A percentile compares a stretch with the other conserved stretches of the same genome.
Conservation (phyloP, 2,113 vertebrate species). For the Morone chrysops region DNA sequence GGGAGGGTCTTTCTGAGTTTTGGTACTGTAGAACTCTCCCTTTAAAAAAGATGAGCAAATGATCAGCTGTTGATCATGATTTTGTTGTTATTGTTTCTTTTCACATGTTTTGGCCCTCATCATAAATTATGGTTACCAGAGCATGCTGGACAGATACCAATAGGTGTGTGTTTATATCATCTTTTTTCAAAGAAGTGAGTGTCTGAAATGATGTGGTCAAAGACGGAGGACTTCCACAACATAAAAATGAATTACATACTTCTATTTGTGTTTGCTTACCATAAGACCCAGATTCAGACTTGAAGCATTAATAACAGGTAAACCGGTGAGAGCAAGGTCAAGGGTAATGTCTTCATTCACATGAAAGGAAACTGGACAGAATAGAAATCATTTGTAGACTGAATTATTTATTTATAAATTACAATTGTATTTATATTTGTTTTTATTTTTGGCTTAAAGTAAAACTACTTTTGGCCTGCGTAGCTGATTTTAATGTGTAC, state of each 20-base stretch:
- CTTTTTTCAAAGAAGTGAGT: not conserved
- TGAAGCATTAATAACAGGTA: conserved; percentile 53
- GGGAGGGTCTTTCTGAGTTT: conserved; percentile 69
- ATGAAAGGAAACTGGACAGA: conserved; percentile 69
- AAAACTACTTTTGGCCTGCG: not conserved
- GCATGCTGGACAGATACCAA: not conserved
- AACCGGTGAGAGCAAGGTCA: conserved; percentile 73
- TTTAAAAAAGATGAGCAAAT: conserved; percentile 31
- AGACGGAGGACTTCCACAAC: not conserved
- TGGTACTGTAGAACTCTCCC: conserved; percentile 77
- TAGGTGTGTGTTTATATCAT: not conserved
- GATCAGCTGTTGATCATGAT: not conserved
- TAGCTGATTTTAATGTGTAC: not conserved
- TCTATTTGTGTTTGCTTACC: conserved; percentile 57
- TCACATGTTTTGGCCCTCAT: not conserved
- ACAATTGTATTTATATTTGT: not conserved
- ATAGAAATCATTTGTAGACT: not conserved
- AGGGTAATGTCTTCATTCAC: conserved; percentile 67
- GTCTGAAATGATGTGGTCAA: not conserved
- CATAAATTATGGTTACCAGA: no score
- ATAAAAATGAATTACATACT: not conserved
- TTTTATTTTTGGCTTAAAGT: not conserved
- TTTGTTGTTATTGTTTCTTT: not conserved
- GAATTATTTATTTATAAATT: not conserved
- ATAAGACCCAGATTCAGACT: conserved; percentile 75